Percentiles rank a stretch among this genome's conserved stretches.
These are phyloP conservation scores for Lochmaea crataegi DNA, from an alignment of 2,888 invertebrate genomes.

Conservation along the genomic window DNA sequence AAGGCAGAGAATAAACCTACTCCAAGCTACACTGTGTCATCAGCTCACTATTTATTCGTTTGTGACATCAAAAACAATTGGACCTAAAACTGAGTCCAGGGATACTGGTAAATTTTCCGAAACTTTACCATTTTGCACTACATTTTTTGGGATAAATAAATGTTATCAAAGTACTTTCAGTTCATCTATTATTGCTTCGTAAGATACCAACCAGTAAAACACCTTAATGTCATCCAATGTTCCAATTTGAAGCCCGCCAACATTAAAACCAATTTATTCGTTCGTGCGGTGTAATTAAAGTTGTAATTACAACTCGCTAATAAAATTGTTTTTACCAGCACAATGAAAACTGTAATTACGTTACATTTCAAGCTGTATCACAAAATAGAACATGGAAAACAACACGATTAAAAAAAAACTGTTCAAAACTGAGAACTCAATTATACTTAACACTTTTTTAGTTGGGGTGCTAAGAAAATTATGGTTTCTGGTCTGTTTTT, in stretches of 20 bases:
- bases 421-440: conserved; percentile 62
- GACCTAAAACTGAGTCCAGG: too few relatives aligned
- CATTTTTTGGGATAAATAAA: too few relatives aligned
- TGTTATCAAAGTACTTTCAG: too few relatives aligned
- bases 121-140: too few relatives aligned
- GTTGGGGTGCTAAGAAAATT: conserved; percentile 22
- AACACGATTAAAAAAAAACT: conserved; percentile 49
- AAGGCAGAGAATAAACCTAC: too few relatives aligned
- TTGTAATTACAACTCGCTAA: conserved; percentile 41
- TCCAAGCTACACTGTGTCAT: too few relatives aligned
- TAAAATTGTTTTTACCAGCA: conserved; percentile 31
- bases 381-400: conserved; percentile 51
- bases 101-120: too few relatives aligned
- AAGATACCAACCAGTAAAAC: not conserved
- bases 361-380: conserved; percentile 54
- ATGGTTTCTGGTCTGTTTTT: too few relatives aligned
- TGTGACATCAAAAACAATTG: too few relatives aligned
- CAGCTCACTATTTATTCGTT: too few relatives aligned
- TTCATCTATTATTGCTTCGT: not conserved
- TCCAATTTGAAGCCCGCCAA: not conserved
- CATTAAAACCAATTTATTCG: conserved; percentile 29
- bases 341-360: conserved; percentile 54
- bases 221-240: not conserved
- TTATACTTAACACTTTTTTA: conserved; percentile 55
- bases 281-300: conserved; percentile 39